Percentiles rank a stretch among this genome's conserved stretches.
phyloP scores from a whole-genome alignment of 1,140 invertebrate genomes.

The Cyphomyrmex costatus region DNA sequence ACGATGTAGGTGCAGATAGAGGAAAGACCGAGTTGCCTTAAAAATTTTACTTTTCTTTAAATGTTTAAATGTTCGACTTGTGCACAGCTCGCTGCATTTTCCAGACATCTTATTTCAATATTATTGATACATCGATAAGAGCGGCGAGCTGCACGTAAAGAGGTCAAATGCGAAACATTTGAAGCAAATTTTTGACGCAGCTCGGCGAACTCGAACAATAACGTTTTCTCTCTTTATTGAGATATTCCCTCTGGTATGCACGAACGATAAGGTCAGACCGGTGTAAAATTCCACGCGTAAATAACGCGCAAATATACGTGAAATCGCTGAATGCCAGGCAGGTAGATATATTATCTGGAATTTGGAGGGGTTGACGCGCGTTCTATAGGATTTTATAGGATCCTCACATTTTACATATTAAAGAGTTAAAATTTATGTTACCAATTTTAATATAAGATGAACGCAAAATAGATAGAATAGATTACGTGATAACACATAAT shows the following conservation, averaged over 20 bases:
- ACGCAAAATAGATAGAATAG: not conserved
- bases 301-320: constrained; percentile 14
- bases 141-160: not conserved
- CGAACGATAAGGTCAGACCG: not conserved
- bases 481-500: not conserved
- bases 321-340: constrained; percentile 29
- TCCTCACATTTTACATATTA: not conserved
- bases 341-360: not conserved
- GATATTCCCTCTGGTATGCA: not conserved
- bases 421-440: not conserved
- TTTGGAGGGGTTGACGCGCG: constrained; percentile 1
- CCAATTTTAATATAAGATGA: constrained; percentile 15
- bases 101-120: constrained; percentile 5
- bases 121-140: not conserved
- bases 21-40: not conserved
- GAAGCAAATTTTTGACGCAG: not conserved
- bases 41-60: not conserved
- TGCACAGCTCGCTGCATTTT: not conserved
- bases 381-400: not conserved
- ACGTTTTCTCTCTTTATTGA: not conserved
- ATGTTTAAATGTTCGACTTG: not conserved
- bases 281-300: constrained; percentile 46
- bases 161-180: constrained; percentile 34
- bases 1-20: not conserved
- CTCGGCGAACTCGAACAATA: constrained; percentile 16